A percentile compares a stretch with the other conserved stretches of the same genome.
Conservation (phyloP, 2,797 vertebrate species). For the Galaxias olidus region DNA sequence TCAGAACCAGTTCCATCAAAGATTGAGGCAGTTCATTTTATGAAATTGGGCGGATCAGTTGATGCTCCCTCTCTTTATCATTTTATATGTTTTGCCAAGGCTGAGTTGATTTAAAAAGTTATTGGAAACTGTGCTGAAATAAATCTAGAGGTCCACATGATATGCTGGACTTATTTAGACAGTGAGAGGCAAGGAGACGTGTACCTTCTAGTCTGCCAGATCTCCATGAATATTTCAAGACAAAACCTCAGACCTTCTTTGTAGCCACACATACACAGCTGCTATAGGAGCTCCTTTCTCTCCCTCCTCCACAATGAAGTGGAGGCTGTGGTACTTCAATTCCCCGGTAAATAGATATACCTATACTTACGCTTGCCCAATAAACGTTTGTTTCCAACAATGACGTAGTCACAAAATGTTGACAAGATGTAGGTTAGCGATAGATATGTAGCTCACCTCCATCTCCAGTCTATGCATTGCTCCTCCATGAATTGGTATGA, state of each 20-base stretch:
- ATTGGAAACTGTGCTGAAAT: constrained; percentile 36
- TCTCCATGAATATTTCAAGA: constrained; percentile 66
- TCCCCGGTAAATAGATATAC: constrained; percentile 4
- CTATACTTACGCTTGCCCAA: too few species aligned
- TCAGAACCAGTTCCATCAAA: constrained; percentile 21
- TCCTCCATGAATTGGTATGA: too few species aligned
- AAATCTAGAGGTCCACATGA: constrained; percentile 44
- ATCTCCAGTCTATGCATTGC: too few species aligned
- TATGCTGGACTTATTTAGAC: constrained; percentile 28
- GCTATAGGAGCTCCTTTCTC: constrained; percentile 33
- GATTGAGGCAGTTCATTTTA: constrained; percentile 24
- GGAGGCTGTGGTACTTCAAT: constrained; percentile 45
- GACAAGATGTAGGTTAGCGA: too few species aligned
- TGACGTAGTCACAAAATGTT: too few species aligned
- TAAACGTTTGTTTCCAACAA: too few species aligned
- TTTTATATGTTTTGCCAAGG: constrained; percentile 18
- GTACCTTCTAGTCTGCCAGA: constrained; percentile 47
- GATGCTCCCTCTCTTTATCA: background rate
- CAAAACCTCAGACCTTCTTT: constrained; percentile 50
- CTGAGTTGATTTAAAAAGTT: constrained; percentile 39
- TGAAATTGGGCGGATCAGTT: constrained; percentile 12
- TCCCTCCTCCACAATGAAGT: constrained; percentile 57
- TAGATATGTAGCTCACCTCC: too few species aligned
- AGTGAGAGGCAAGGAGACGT: constrained; percentile 33
- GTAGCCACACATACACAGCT: constrained; percentile 63